A percentile compares a stretch with the other conserved stretches of the same genome.
phyloP scores from a whole-genome alignment of 1,140 invertebrate species.

The Pectinophora gossypiella region DNA sequence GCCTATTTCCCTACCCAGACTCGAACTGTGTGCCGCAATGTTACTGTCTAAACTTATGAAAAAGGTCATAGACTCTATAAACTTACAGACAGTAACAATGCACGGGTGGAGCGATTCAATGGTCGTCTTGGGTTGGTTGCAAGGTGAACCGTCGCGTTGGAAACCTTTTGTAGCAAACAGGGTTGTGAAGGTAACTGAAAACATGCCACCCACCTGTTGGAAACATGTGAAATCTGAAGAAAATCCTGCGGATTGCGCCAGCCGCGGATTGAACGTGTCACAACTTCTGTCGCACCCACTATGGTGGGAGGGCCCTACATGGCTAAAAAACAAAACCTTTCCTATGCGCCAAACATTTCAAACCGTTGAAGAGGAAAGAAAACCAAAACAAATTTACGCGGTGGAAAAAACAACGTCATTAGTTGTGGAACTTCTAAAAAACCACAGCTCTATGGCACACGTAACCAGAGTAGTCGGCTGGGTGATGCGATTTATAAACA shows the following conservation, averaged over 20 bases:
- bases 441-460: neutral
- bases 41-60: conserved; percentile 14
- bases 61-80: conserved; percentile 12
- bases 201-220: neutral
- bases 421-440: neutral
- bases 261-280: neutral
- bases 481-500: neutral
- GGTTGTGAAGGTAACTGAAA: neutral
- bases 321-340: neutral
- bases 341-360: neutral
- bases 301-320: neutral
- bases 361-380: neutral
- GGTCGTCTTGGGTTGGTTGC: conserved; percentile 41
- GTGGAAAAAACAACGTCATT: neutral
- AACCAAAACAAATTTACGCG: neutral
- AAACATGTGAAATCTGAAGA: neutral
- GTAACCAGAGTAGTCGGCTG: neutral
- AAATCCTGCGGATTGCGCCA: conserved; percentile 5
- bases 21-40: conserved; percentile 19
- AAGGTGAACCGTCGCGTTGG: conserved; percentile 17
- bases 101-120: conserved; percentile 34
- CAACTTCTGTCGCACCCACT: neutral
- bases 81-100: neutral
- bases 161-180: conserved; percentile 9
- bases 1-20: conserved; percentile 13